phyloP scores from a whole-genome alignment of 2,888 invertebrate species.

The Resseliella maxima region DNA sequence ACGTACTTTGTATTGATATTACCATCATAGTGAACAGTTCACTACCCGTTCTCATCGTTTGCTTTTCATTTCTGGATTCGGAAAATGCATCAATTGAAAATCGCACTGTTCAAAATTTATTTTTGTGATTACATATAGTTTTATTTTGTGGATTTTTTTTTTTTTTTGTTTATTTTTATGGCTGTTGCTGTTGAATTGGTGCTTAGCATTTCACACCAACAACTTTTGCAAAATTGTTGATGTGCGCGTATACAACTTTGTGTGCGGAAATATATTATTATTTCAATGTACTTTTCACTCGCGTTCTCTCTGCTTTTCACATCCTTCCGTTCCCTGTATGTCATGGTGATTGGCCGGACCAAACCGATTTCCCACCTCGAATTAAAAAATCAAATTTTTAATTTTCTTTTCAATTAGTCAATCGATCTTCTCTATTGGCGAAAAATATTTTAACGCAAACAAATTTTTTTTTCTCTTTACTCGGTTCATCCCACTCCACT shows the following conservation, averaged over 20 bases:
- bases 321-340: not conserved
- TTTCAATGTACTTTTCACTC: too few relatives aligned
- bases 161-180: too few relatives aligned
- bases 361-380: not conserved
- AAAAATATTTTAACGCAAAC: not conserved
- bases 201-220: not conserved
- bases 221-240: not conserved
- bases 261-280: not conserved
- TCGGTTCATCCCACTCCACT: not conserved
- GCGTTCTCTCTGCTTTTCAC: too few relatives aligned
- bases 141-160: not conserved
- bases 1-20: not conserved
- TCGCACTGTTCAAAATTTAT: not conserved
- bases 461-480: not conserved
- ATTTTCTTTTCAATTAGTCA: constrained; percentile 16
- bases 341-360: not conserved
- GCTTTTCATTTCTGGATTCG: too few relatives aligned
- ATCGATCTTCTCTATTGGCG: not conserved
- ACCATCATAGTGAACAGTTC: not conserved
- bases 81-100: constrained; percentile 6
- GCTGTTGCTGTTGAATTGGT: not conserved
- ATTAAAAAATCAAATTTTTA: constrained; percentile 7
- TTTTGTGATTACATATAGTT: constrained; percentile 20
- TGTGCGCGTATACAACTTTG: not conserved
- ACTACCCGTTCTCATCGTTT: too few relatives aligned